Evolutionary conservation across 2,888 invertebrate genomes (phyloP).

Genomic region (Pollenia amentaria): DNA sequence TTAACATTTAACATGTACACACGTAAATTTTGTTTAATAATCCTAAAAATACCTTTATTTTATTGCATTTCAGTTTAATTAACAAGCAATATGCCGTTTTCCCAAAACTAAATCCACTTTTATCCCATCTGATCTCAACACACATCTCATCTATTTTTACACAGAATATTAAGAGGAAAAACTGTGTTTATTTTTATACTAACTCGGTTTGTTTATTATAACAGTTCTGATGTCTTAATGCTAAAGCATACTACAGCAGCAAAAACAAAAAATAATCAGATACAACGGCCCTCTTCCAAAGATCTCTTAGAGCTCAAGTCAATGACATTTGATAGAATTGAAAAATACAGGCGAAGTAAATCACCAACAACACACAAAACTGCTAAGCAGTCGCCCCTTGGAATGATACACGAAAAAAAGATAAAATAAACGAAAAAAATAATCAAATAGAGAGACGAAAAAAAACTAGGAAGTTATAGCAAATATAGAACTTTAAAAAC

Average conservation of each 20-base stretch:
- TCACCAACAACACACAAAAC: conserved; percentile 17
- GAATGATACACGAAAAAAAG: conserved; percentile 19
- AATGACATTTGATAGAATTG: conserved; percentile 61
- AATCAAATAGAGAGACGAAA: conserved; percentile 2
- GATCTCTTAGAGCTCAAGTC: conserved; percentile 55
- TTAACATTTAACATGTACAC: background rate
- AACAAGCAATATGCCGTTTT: background rate
- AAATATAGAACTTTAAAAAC: conserved; percentile 43
- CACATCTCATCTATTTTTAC: conserved; percentile 38
- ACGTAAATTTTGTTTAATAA: conserved; percentile 18
- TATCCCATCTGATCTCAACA: conserved; percentile 7
- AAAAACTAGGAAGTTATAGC: conserved; percentile 56
- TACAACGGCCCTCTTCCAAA: background rate
- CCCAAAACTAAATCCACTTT: conserved; percentile 25
- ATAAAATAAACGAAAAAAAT: conserved; percentile 31
- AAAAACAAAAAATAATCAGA: background rate
- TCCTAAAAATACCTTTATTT: conserved; percentile 31
- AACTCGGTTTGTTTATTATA: conserved; percentile 7
- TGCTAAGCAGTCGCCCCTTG: conserved; percentile 16
- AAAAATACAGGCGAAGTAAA: conserved; percentile 27
- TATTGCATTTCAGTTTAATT: conserved; percentile 20
- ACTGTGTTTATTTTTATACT: conserved; percentile 43
- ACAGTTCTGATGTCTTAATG: conserved; percentile 24
- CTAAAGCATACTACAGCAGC: conserved; percentile 16
- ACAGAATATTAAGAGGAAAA: conserved; percentile 14